These are phyloP conservation scores for Petrosia ficiformis DNA, from an alignment of 37 sponge, comb jelly and placozoan species.

Conservation along the genomic window DNA sequence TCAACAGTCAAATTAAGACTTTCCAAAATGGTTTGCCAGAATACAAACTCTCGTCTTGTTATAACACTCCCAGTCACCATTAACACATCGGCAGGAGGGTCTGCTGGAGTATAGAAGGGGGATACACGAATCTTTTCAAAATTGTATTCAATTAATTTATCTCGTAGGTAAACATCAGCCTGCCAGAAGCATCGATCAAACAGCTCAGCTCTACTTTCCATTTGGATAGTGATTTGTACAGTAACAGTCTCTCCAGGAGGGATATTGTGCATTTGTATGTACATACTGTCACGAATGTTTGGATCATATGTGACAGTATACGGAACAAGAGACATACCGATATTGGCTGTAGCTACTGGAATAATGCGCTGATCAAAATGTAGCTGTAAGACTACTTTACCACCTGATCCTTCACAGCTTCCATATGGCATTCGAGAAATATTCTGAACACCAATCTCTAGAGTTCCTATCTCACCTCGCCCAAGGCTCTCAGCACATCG, in stretches of 20 bases:
- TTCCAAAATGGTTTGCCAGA: slow-evolving; percentile 66
- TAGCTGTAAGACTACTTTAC: slow-evolving; percentile 37
- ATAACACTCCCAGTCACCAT: slow-evolving; percentile 52
- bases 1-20: slow-evolving; percentile 31
- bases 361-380: no score
- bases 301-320: slow-evolving; percentile 52
- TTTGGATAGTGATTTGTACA: no score
- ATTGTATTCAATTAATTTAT: slow-evolving; percentile 68
- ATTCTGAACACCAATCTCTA: slow-evolving; percentile 58
- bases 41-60: slow-evolving; percentile 40
- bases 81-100: slow-evolving; percentile 63
- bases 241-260: no score
- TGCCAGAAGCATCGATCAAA: slow-evolving; percentile 69
- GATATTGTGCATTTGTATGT: no score
- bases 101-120: slow-evolving; percentile 39
- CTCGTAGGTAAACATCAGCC: slow-evolving; percentile 55
- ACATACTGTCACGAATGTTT: no score
- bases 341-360: no score
- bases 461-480: slow-evolving; percentile 51
- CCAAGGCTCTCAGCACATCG: slow-evolving; percentile 31
- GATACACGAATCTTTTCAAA: slow-evolving; percentile 32
- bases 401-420: slow-evolving; percentile 34
- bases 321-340: no score
- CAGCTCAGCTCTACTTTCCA: slow-evolving; percentile 64
- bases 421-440: slow-evolving; percentile 68